These are phyloP conservation scores for Tricholaema leucomelas DNA, from an alignment of 2,113 vertebrate genomes.

Conservation along the genomic window DNA sequence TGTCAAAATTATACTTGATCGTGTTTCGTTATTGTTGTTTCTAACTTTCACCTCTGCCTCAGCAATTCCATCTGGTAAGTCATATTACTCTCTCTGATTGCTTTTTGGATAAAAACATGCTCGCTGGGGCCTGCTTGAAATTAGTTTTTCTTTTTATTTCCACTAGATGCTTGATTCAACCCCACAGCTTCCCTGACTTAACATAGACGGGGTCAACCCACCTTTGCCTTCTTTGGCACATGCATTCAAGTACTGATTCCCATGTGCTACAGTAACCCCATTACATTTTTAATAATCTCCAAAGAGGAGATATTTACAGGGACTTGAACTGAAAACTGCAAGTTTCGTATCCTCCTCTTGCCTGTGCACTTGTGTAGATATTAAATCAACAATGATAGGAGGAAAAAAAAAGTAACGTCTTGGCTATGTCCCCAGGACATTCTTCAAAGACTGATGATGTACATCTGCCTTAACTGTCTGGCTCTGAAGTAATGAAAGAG, in stretches of 20 bases:
- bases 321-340: conserved; percentile 29
- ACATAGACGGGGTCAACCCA: neutral
- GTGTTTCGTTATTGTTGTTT: conserved; percentile 40
- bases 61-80: conserved; percentile 68
- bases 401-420: conserved; percentile 4
- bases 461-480: conserved; percentile 27
- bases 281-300: conserved; percentile 14
- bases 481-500: conserved; percentile 39
- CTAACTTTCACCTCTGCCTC: conserved; percentile 61
- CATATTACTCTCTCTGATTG: conserved; percentile 56
- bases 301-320: conserved; percentile 28
- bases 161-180: conserved; percentile 6
- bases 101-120: conserved; percentile 72
- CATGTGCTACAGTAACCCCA: conserved; percentile 20
- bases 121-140: conserved; percentile 64
- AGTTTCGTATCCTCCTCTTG: neutral
- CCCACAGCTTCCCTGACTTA: conserved; percentile 9
- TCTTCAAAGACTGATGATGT: conserved; percentile 39
- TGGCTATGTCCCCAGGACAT: conserved; percentile 48
- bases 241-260: neutral
- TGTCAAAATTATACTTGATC: conserved; percentile 49
- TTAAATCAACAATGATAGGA: conserved; percentile 21
- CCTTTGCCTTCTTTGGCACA: conserved; percentile 52
- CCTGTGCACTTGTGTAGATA: neutral
- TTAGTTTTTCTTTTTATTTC: conserved; percentile 69